Percentiles rank a stretch among this genome's conserved stretches.
phyloP scores from a whole-genome alignment of 2,113 vertebrate species.

The Etheostoma cragini region DNA sequence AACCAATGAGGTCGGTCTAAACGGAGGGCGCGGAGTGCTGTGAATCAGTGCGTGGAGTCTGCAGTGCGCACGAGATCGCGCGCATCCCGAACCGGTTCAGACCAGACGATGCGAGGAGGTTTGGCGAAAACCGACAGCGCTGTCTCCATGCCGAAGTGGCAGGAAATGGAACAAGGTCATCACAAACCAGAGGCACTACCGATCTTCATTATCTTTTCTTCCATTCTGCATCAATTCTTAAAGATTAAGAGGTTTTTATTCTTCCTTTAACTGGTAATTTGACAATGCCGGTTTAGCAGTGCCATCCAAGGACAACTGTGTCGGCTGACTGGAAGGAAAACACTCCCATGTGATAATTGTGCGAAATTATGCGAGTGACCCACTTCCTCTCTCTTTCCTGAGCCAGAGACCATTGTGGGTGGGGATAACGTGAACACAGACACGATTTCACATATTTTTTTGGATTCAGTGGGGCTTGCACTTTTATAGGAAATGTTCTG shows the following conservation, averaged over 20 bases:
- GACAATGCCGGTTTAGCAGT: not conserved
- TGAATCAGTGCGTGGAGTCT: conserved; percentile 66
- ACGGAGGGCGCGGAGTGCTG: conserved; percentile 54
- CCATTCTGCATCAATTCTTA: no score
- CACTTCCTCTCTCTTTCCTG: conserved; percentile 37
- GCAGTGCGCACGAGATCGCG: conserved; percentile 74
- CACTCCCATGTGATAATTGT: conserved; percentile 13
- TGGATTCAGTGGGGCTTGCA: not conserved
- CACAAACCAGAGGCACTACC: not conserved
- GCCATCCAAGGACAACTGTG: not conserved
- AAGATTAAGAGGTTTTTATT: not conserved
- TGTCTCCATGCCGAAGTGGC: conserved; percentile 69
- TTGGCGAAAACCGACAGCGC: conserved; percentile 62
- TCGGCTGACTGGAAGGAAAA: conserved; percentile 1
- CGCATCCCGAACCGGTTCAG: conserved; percentile 86
- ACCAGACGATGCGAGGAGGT: conserved; percentile 81
- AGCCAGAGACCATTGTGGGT: not conserved
- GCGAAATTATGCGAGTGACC: conserved; percentile 57
- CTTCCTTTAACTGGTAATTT: not conserved
- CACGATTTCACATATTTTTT: not conserved
- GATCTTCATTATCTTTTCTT: not conserved
- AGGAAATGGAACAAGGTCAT: conserved; percentile 54
- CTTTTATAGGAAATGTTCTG: not conserved
- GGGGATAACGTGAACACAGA: not conserved
- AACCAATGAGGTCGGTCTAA: conserved; percentile 69